Evolutionary conservation across 2,113 vertebrate species (phyloP).

Genomic region (Amphiprion percula): DNA sequence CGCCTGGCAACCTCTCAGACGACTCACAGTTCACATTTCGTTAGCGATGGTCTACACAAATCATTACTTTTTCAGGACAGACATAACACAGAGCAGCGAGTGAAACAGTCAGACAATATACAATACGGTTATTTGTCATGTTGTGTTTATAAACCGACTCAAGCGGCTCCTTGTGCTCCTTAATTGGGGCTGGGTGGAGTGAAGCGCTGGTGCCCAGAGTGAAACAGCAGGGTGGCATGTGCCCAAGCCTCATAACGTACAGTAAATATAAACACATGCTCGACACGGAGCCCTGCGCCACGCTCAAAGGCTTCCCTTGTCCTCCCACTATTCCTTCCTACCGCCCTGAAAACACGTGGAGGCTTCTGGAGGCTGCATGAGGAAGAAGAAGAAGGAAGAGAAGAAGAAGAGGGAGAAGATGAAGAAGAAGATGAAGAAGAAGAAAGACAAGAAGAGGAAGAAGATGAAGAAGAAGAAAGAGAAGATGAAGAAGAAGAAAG

Average conservation of each 20-base stretch:
- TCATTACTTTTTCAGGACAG: constrained; percentile 62
- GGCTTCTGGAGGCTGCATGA: constrained; percentile 10
- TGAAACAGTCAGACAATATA: constrained; percentile 62
- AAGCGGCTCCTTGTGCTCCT: constrained; percentile 82
- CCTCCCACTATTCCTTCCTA: constrained; percentile 61
- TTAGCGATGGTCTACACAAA: constrained; percentile 61
- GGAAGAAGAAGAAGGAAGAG: no score
- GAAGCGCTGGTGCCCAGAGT: constrained; percentile 61
- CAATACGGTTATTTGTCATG: constrained; percentile 75
- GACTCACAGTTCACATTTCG: constrained; percentile 58
- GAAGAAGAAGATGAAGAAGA: no score
- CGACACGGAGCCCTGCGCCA: constrained; percentile 43
- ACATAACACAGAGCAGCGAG: constrained; percentile 73
- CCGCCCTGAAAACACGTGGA: constrained; percentile 53
- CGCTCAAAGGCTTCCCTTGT: constrained; percentile 77
- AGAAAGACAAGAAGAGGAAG: no score
- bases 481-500: no score
- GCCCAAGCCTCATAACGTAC: constrained; percentile 71
- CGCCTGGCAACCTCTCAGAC: constrained; percentile 38
- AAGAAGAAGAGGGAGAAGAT: no score
- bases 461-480: no score
- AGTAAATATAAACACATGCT: constrained; percentile 85
- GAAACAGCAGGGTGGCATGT: constrained; percentile 68
- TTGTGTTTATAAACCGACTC: constrained; percentile 72
- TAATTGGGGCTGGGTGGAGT: constrained; percentile 79